Conservation (phyloP, 2,797 vertebrate species). For the Crenuchus spilurus region DNA sequence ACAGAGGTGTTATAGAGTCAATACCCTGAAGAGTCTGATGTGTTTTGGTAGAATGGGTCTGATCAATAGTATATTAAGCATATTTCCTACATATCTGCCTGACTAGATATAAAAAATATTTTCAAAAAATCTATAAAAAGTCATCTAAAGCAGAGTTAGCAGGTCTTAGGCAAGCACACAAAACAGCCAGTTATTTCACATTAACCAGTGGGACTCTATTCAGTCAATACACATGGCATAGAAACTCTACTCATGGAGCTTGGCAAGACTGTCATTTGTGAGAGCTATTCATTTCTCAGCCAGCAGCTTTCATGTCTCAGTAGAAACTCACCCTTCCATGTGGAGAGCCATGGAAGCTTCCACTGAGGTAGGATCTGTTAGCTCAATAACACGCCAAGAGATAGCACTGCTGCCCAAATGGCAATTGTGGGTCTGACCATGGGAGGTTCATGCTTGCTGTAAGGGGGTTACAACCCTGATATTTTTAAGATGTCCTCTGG, state of each 20-base stretch:
- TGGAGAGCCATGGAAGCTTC: neutral
- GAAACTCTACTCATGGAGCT: neutral
- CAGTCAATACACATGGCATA: neutral
- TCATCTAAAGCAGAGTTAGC: neutral
- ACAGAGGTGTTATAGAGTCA: too few species aligned
- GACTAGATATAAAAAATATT: neutral
- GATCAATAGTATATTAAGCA: too few species aligned
- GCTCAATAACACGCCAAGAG: neutral
- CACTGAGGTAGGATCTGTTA: neutral
- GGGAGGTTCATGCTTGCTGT: neutral
- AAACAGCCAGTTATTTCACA: neutral
- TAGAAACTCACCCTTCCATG: conserved; percentile 1
- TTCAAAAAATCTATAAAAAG: neutral
- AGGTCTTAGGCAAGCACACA: neutral
- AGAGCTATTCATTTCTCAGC: neutral
- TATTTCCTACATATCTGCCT: too few species aligned
- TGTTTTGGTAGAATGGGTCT: too few species aligned
- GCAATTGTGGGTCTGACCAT: neutral
- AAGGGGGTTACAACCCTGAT: neutral
- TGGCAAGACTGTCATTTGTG: neutral
- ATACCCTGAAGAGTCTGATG: too few species aligned
- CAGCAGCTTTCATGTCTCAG: neutral
- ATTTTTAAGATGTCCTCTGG: neutral
- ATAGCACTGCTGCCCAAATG: neutral
- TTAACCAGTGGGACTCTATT: neutral